Conservation (phyloP, 2,888 invertebrate species). For the Dryobotodes eremita region DNA sequence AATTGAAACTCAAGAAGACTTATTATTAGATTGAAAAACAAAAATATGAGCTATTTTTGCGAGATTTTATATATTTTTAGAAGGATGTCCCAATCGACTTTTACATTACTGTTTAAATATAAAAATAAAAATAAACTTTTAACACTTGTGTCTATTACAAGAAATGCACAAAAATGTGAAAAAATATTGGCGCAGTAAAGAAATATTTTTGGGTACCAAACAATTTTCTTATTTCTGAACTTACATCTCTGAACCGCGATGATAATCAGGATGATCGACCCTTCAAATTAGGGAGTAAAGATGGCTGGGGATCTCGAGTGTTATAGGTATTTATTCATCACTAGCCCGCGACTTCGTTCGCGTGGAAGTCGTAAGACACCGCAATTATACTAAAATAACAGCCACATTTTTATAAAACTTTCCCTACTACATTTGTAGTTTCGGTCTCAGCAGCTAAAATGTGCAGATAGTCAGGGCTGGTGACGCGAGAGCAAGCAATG, state of each 20-base stretch:
- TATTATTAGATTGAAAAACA: conserved; percentile 57
- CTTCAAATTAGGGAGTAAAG: background rate
- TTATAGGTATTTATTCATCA: background rate
- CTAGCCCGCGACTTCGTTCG: too few species aligned
- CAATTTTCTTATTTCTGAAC: too few species aligned
- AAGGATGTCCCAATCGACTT: background rate
- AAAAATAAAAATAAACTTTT: background rate
- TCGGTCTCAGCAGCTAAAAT: too few species aligned
- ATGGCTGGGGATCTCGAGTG: background rate
- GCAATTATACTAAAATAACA: too few species aligned
- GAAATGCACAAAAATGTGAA: background rate
- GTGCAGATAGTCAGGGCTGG: too few species aligned
- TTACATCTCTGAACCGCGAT: too few species aligned
- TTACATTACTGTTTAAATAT: conserved; percentile 2
- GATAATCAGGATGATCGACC: background rate
- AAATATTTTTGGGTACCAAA: background rate
- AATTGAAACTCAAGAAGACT: conserved; percentile 68
- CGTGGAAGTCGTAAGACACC: too few species aligned
- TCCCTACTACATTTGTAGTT: too few species aligned
- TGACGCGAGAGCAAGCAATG: too few species aligned
- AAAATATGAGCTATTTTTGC: background rate
- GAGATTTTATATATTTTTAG: background rate
- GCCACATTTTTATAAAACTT: too few species aligned
- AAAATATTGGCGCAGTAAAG: conserved; percentile 6
- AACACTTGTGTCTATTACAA: background rate